Evolutionary conservation across 2,113 vertebrate genomes (phyloP).

Genomic region (Pelmatolapia mariae): DNA sequence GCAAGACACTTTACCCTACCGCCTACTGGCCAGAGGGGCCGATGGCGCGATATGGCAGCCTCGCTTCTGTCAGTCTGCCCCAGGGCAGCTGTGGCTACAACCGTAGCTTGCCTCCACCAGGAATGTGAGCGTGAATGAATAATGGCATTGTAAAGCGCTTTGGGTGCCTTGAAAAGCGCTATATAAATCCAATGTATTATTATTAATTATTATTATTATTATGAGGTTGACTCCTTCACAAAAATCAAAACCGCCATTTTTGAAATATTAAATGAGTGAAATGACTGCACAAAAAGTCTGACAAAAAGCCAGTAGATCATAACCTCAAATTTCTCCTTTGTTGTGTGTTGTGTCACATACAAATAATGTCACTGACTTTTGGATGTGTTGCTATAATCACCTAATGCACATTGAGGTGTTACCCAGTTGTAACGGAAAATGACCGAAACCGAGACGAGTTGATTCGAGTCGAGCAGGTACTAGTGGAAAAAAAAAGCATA

Average conservation of each 20-base stretch:
- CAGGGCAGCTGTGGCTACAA: no score
- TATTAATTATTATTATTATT: no score
- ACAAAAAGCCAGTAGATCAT: background rate
- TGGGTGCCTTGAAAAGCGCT: no score
- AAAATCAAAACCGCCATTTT: background rate
- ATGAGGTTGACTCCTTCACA: background rate
- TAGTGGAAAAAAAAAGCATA: accelerated
- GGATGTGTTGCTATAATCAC: background rate
- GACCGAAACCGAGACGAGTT: background rate
- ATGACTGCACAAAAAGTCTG: background rate
- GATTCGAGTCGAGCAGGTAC: background rate
- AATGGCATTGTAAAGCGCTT: no score
- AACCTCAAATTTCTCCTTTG: background rate
- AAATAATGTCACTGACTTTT: background rate
- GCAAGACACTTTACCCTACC: no score
- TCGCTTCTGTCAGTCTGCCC: no score
- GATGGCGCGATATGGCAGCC: no score
- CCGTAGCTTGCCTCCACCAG: no score
- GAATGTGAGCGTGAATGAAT: no score
- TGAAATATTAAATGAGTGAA: background rate
- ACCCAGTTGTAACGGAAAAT: background rate
- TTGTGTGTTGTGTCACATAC: background rate
- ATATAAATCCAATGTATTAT: no score
- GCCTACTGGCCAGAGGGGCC: no score
- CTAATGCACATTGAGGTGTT: background rate